Evolutionary conservation across 2,888 invertebrate genomes (phyloP), one percentile per base, ranked within the genome.

Genomic region (Phrixothrix hirtus): DNA sequence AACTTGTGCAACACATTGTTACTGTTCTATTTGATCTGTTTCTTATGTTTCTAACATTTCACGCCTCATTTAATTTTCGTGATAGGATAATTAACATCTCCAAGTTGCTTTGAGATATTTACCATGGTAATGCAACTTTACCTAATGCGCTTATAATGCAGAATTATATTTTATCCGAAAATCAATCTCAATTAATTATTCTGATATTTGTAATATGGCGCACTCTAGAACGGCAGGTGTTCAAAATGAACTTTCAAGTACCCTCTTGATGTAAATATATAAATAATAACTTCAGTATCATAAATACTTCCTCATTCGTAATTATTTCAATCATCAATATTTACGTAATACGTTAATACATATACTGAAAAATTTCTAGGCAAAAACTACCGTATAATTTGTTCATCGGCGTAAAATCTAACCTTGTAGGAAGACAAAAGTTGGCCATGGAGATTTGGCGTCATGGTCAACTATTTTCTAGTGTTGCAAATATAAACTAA

Each of bases 391-490:
- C 38, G 29, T 50, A 44, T 51, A 51, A 51, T 51, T 51, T 51
- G 45, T 45, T 51, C 51, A 51, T 51, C 39, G 32, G 39, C 39
- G 51, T 45, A 51, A 51, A 51, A 41, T 45, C 15, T 41, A 49
- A 49, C 49, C 49, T 51, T 45, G 51, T 26, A 13, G 27, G 26
- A 38, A 35, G 34, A 51, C 45, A 51, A 51, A 51, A 39, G 39
- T 45, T 51, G 51, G 35, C 51, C 51, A 45, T 51, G 51, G 25
- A 41, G 49, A 36, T 36, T 11, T 32, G 51, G 35, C 51, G 41
- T 51, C 45, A 51, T 21, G 41, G 39, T 45, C 42, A 30, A 10
- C 35, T 36, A 34, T 34, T 34, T 2, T n/a, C n/a, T n/a, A n/a
- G n/a, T n/a, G n/a, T n/a, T n/a, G n/a, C n/a, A n/a, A n/a, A n/a